phyloP scores from a whole-genome alignment of 2,797 vertebrate species.

The Coluber constrictor region DNA sequence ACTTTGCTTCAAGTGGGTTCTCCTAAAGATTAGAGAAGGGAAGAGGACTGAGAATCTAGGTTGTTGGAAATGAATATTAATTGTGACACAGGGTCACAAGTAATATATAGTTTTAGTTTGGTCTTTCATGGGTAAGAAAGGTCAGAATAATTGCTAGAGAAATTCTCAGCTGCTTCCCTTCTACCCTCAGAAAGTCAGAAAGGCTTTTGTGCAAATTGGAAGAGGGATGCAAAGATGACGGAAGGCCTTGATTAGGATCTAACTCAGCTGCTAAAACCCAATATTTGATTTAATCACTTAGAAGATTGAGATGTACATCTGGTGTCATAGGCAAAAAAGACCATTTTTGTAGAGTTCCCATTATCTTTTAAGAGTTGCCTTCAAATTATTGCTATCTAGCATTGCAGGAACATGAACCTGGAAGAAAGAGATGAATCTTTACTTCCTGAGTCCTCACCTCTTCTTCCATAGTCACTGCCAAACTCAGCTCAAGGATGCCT shows the following conservation, averaged over 20 bases:
- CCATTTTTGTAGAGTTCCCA: not conserved
- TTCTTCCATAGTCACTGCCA: not conserved
- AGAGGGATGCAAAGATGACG: too few relatives aligned
- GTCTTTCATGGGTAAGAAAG: not conserved
- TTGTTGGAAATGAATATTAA: not conserved
- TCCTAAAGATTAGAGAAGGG: not conserved
- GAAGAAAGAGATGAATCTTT: not conserved
- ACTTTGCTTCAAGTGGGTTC: not conserved
- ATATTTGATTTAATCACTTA: not conserved
- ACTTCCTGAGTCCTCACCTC: not conserved
- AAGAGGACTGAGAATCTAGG: not conserved
- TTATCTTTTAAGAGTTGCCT: not conserved
- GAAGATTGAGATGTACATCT: not conserved
- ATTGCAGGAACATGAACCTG: not conserved
- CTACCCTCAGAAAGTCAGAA: not conserved
- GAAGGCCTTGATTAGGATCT: not conserved
- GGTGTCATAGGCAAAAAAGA: not conserved
- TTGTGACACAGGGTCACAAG: not conserved
- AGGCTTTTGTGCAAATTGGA: not conserved
- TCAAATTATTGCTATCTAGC: not conserved
- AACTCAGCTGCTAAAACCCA: not conserved
- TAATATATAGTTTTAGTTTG: not conserved
- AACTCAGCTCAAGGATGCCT: not conserved
- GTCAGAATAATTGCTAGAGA: not conserved
- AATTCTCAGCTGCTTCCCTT: not conserved